Evolutionary conservation across 2,888 invertebrate species (phyloP), one percentile per base, ranked within the genome.

Genomic region (Pycnomerus fuliginosus): DNA sequence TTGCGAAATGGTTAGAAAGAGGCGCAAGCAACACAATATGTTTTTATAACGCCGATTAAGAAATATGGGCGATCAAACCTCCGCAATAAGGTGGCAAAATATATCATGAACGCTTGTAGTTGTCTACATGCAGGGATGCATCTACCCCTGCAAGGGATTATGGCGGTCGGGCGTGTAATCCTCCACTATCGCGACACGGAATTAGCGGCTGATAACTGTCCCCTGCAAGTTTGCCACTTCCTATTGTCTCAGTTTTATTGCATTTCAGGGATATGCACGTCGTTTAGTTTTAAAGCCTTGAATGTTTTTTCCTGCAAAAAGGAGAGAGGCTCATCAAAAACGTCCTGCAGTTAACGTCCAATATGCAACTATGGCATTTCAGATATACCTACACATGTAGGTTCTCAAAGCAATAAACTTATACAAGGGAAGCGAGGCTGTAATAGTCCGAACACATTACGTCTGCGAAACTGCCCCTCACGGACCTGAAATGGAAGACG

Each of bases 401-500:
- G 31, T 46, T 46, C 41, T 33, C 15, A 28, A 42, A 15, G 38
- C 41, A 47, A 52, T 48, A 41, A 49, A 46, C 32, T 28, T 25
- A 14, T 37, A n/a, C n/a, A 31, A 38, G 52, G 53, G 48, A 47
- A 43, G 10, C 7, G 27, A 4, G 11, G 10, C 33, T 30, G 40
- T 64, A 64, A 66, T 64, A 64, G 64, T 57, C 56, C 49, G 55
- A 49, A 58, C 58, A 51, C 62, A 61, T 64, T 65, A 64, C 58
- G 51, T 55, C 52, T 45, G 51, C 47, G 51, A 54, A 56, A 60
- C 49, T 53, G 54, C 53, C 60, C 62, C 58, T 50, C 47, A 23
- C 45, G 59, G 55, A 53, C 40, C 38, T 37, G 43, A 33, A 27
- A 8, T 37, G 30, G 46, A 38, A 38, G 34, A 43, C 30, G 33